Conservation (phyloP, 2,113 vertebrate genomes). For the Eulemur rufifrons region DNA sequence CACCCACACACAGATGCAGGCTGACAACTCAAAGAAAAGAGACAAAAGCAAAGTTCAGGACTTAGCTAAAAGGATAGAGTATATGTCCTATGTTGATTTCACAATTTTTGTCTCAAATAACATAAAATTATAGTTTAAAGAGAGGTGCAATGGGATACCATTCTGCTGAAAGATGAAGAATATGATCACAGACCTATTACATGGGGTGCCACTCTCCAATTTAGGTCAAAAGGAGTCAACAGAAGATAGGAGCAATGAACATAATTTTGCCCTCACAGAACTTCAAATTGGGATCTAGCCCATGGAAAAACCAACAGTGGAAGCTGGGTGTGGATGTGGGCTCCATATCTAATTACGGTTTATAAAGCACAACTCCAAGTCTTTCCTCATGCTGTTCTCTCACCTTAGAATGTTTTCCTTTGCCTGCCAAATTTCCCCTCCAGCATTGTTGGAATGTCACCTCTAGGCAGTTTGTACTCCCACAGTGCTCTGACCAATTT, state of each 20-base stretch:
- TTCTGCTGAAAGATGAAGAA: neutral
- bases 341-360: neutral
- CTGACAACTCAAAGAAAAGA: neutral
- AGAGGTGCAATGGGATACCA: neutral
- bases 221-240: neutral
- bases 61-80: neutral
- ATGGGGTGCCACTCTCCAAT: neutral
- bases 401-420: neutral
- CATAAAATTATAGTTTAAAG: neutral
- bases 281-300: neutral
- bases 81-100: neutral
- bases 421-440: neutral
- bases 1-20: neutral
- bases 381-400: neutral
- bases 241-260: neutral
- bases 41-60: neutral
- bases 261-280: neutral
- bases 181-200: neutral
- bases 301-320: neutral
- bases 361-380: neutral
- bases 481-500: neutral
- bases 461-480: neutral
- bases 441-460: neutral
- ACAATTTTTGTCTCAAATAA: constrained; percentile 23
- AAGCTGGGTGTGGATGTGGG: neutral